These are phyloP conservation scores for Dryomyza anilis DNA, from an alignment of 2,888 invertebrate genomes.

Conservation along the genomic window DNA sequence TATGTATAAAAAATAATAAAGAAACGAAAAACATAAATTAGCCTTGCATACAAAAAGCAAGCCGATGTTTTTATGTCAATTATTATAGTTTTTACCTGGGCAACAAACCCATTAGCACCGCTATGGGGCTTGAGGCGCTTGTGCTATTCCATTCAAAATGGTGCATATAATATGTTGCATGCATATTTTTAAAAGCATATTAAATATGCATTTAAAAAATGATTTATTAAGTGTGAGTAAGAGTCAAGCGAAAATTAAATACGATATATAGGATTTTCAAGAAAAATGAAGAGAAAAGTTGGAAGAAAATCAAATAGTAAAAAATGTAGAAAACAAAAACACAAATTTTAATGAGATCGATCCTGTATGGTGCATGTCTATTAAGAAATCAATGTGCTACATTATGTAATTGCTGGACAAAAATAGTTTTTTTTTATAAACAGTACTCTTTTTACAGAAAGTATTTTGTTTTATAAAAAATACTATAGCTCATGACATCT, in stretches of 20 bases:
- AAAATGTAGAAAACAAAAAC: neutral
- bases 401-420: neutral
- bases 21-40: neutral
- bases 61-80: neutral
- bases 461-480: too few relatives aligned
- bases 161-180: conserved; percentile 36
- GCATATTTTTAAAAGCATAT: conserved; percentile 39
- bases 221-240: conserved; percentile 34
- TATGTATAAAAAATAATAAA: neutral
- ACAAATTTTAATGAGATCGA: conserved; percentile 35
- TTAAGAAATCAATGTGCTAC: neutral
- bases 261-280: conserved; percentile 42
- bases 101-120: conserved; percentile 89
- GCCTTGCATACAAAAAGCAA: neutral
- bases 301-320: neutral
- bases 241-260: conserved; percentile 25
- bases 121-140: conserved; percentile 84
- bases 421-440: too few relatives aligned
- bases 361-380: conserved; percentile 34
- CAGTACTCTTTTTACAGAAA: too few relatives aligned
- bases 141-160: conserved; percentile 66
- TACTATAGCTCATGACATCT: neutral
- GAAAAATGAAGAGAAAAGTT: conserved; percentile 35
- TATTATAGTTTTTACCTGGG: conserved; percentile 79
- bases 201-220: conserved; percentile 40